These are phyloP conservation scores for Mirza zaza DNA, from an alignment of 2,113 vertebrate genomes.

Conservation along the genomic window DNA sequence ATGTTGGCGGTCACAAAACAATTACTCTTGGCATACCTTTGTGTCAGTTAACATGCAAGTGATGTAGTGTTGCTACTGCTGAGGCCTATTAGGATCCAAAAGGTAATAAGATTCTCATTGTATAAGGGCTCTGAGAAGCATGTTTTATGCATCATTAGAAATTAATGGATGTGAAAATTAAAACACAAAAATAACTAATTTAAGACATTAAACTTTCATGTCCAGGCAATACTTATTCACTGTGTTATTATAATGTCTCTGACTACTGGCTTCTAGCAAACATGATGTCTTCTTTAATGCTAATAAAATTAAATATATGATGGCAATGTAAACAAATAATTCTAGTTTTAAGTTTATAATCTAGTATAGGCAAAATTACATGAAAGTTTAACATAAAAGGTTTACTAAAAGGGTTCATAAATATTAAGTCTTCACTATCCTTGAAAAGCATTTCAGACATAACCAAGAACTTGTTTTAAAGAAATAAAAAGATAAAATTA, in stretches of 20 bases:
- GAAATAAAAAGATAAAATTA: conserved; percentile 38
- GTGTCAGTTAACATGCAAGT: conserved; percentile 27
- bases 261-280: conserved; percentile 43
- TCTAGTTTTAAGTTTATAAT: not conserved
- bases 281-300: conserved; percentile 33
- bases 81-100: conserved; percentile 38
- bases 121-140: conserved; percentile 88
- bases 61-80: not conserved
- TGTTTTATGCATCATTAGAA: conserved; percentile 78
- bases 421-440: conserved; percentile 25
- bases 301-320: conserved; percentile 46
- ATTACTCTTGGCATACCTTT: not conserved
- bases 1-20: not conserved
- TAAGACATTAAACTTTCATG: conserved; percentile 68
- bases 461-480: conserved; percentile 34
- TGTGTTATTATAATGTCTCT: not conserved
- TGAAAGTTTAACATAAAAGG: not conserved
- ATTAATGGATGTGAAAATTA: conserved; percentile 73
- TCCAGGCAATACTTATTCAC: conserved; percentile 40
- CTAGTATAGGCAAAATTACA: not conserved
- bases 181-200: conserved; percentile 71
- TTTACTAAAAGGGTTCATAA: not conserved
- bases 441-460: conserved; percentile 13
- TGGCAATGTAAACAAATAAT: not conserved
- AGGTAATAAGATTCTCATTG: conserved; percentile 81